Evolutionary conservation across 1,140 invertebrate genomes (phyloP), one percentile per base, ranked within the genome.

Genomic region (Oreohelix idahoensis): DNA sequence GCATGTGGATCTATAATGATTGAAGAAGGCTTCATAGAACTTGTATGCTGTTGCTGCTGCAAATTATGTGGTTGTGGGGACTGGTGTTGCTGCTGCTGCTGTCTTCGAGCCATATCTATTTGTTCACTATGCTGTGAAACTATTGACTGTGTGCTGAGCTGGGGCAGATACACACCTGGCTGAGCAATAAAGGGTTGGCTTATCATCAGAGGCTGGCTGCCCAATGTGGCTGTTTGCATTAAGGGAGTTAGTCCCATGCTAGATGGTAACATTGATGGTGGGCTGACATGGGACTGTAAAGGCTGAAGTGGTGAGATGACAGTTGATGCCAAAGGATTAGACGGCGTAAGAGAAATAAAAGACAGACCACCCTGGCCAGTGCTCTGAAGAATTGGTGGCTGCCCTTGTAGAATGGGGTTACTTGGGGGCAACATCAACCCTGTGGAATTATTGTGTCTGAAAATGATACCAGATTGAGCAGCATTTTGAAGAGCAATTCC

Each of bases 1-100:
- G 74, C 74, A 51, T 45, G 45, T 10, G 74, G 74, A 76, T 76
- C 77, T 26, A 79, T 69, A 32, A 79, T 66, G 26, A 79, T 39
- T 29, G 77, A 79, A 5, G 53, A 69, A 8, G 51, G 32, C 38
- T 39, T 39, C 20, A 38, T 36, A 42, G 71, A 29, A 26, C 38
- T 42, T 1, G 23, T 42, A 26, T 39, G 36, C 2, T 74, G 71
- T 23, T 74, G 71, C 71, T 74, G 71, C 23, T 74, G 71, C 20
- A 2, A 35, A 26, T 74, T 2, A 8, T 74, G 71, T 20, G 39
- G 45, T 11, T n/a, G 75, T 20, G 35, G 49, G 49, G 39, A 53
- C 8, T 76, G 58, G 23, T 29, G 53, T 38, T 66, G 58, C 38
- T 20, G 53, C 36, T 63, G 58, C 49, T 58, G 51, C 26, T 70